These are phyloP conservation scores for Tryphoninae sp. DNA, from an alignment of 2,888 invertebrate genomes.

Conservation along the genomic window DNA sequence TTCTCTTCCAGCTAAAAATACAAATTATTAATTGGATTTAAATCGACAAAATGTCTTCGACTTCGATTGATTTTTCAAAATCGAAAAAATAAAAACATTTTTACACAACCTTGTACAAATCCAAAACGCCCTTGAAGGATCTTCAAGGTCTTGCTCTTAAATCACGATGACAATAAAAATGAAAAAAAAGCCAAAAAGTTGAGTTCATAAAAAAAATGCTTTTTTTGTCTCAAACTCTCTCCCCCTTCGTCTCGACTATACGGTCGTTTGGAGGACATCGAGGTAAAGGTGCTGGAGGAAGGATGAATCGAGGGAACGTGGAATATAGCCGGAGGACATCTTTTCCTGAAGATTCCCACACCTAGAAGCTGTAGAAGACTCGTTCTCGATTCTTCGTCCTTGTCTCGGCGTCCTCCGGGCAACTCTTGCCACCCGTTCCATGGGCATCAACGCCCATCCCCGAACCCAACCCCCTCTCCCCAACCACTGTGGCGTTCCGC, in stretches of 20 bases:
- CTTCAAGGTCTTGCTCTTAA: background rate
- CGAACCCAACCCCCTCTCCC: slow-evolving; percentile 26
- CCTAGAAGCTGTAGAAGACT: slow-evolving; percentile 8
- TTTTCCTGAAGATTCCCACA: slow-evolving; percentile 47
- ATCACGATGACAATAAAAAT: background rate
- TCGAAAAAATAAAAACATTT: background rate
- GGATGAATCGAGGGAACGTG: slow-evolving; percentile 47
- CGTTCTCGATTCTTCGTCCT: slow-evolving; percentile 54
- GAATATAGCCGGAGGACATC: slow-evolving; percentile 55
- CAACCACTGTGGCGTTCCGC: slow-evolving; percentile 29
- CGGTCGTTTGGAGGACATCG: slow-evolving; percentile 21
- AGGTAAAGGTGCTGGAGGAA: slow-evolving; percentile 23
- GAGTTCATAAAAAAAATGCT: background rate
- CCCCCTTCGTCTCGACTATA: background rate
- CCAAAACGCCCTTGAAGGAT: background rate
- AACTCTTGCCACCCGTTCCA: slow-evolving; percentile 44
- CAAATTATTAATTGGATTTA: too few species aligned
- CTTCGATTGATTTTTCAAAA: background rate
- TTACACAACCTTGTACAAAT: background rate
- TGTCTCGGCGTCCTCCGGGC: slow-evolving; percentile 50
- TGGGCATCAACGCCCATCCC: slow-evolving; percentile 41
- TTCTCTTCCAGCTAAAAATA: too few species aligned
- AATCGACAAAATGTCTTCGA: too few species aligned
- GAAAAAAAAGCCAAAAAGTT: background rate
- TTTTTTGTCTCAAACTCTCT: background rate